A percentile compares a stretch with the other conserved stretches of the same genome.
These are phyloP conservation scores for Sinocyclocheilus grahami DNA, from an alignment of 2,113 vertebrate species.

Conservation along the genomic window DNA sequence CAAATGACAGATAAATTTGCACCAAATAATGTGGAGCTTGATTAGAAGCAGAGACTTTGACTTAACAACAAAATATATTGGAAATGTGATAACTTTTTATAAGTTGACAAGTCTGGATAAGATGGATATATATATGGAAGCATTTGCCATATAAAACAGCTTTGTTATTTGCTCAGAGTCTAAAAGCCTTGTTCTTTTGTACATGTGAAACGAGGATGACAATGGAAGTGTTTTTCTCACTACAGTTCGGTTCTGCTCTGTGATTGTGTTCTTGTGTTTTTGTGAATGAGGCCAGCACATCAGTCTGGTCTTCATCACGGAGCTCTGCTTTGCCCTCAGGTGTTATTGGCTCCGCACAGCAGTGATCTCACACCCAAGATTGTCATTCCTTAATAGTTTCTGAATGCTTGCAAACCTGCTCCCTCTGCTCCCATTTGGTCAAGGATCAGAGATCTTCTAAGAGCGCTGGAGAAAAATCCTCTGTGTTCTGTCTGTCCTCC, in stretches of 20 bases:
- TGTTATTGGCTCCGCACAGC: slow-evolving; percentile 61
- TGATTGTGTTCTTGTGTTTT: slow-evolving; percentile 66
- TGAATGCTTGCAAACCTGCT: slow-evolving; percentile 68
- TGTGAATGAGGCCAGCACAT: too few species aligned
- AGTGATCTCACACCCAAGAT: slow-evolving; percentile 46
- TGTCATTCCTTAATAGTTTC: slow-evolving; percentile 62
- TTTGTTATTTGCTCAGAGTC: neutral
- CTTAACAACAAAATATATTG: neutral
- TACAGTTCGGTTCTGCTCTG: slow-evolving; percentile 43
- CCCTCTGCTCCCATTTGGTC: slow-evolving; percentile 25
- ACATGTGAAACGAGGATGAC: slow-evolving; percentile 47
- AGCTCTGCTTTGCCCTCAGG: slow-evolving; percentile 65
- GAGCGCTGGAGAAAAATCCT: slow-evolving; percentile 9
- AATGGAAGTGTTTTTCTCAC: slow-evolving; percentile 64
- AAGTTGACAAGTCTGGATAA: neutral
- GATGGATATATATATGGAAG: neutral
- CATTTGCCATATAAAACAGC: neutral
- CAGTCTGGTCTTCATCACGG: slow-evolving; percentile 61
- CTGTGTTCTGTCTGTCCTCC: slow-evolving; percentile 10
- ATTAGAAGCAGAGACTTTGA: neutral
- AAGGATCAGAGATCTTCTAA: slow-evolving; percentile 26
- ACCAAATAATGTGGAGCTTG: neutral
- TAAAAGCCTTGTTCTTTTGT: neutral
- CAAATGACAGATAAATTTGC: neutral
- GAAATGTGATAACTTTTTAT: neutral